These are phyloP conservation scores for Sminthurinus aureus DNA, from an alignment of 2,888 invertebrate genomes.

Conservation along the genomic window DNA sequence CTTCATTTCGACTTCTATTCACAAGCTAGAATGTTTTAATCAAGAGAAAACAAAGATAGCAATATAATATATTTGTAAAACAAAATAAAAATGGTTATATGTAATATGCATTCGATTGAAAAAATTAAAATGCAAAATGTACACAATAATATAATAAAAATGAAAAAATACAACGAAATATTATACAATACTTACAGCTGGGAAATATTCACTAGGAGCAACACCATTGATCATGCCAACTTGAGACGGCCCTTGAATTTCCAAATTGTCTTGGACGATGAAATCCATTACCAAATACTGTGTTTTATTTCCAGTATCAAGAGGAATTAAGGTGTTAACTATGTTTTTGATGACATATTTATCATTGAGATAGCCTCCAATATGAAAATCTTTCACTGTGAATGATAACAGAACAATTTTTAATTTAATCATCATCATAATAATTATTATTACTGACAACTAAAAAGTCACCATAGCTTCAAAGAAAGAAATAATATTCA, in stretches of 20 bases:
- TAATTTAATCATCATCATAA: no score
- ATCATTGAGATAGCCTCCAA: conserved; percentile 31
- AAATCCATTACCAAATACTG: conserved; percentile 12
- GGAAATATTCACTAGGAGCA: conserved; percentile 43
- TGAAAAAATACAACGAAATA: neutral
- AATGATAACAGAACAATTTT: neutral
- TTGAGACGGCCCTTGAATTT: conserved; percentile 7
- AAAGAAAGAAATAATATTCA: no score
- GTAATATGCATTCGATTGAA: neutral
- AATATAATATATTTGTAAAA: no score
- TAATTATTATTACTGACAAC: no score
- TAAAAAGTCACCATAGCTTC: no score
- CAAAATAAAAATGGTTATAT: no score
- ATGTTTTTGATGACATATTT: conserved; percentile 24
- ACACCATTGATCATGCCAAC: conserved; percentile 45
- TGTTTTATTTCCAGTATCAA: conserved; percentile 14
- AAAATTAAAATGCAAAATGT: neutral
- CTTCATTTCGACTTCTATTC: conserved; percentile 24
- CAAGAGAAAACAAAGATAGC: no score
- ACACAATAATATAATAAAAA: neutral
- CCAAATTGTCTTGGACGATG: conserved; percentile 17
- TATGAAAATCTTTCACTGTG: conserved; percentile 30
- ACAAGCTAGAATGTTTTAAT: conserved; percentile 43
- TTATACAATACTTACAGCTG: conserved; percentile 42
- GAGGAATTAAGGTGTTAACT: conserved; percentile 17